phyloP scores from a whole-genome alignment of 2,113 vertebrate species.

The Passerina amoena region DNA sequence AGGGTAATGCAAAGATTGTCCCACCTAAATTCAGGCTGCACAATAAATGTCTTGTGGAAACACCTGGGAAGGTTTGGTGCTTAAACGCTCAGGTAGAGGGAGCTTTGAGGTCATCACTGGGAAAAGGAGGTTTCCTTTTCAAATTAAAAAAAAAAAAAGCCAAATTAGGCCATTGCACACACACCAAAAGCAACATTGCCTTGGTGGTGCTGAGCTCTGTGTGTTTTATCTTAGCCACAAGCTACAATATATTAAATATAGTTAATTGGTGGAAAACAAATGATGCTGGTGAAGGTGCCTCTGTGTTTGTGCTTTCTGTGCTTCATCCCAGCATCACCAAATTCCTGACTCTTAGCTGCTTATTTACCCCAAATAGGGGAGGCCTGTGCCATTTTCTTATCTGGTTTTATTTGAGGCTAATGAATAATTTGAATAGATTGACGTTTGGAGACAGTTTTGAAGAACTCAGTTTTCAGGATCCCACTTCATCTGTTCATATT shows the following conservation, averaged over 20 bases:
- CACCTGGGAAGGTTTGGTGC: background rate
- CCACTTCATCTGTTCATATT: rapidly evolving
- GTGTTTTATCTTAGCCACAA: background rate
- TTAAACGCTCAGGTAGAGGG: background rate
- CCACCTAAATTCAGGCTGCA: background rate
- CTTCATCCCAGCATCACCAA: background rate
- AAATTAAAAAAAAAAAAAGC: background rate
- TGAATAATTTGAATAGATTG: background rate
- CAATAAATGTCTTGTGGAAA: background rate
- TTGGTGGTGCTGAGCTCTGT: background rate
- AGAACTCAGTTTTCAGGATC: background rate
- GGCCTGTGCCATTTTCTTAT: background rate
- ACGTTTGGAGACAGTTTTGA: background rate
- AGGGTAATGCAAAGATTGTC: background rate
- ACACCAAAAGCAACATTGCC: background rate
- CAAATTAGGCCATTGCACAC: background rate
- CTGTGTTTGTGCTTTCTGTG: background rate
- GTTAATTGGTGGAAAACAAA: background rate
- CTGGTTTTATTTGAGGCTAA: background rate
- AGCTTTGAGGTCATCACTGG: background rate
- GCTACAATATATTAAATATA: rapidly evolving
- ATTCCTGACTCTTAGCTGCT: background rate
- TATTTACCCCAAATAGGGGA: background rate
- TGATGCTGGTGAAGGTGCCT: background rate
- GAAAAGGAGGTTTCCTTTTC: background rate